Evolutionary conservation across 2,888 invertebrate species (phyloP).

Genomic region (Drosophila glabriapex): DNA sequence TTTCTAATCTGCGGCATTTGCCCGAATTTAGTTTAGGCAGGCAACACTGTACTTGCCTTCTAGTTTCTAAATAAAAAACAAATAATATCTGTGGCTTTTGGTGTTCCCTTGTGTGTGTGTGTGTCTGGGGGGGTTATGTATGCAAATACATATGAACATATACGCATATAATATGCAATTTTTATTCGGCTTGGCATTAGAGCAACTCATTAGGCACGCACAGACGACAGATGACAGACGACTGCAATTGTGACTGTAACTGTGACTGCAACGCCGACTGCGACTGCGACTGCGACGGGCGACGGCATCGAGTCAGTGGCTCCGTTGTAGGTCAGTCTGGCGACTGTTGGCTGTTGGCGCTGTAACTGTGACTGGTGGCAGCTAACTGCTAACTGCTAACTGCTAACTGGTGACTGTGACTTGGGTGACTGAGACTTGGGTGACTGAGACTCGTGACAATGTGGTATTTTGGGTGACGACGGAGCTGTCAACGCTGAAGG

Average conservation of each 20-base stretch:
- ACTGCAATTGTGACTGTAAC: constrained; percentile 31
- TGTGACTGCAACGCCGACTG: constrained; percentile 20
- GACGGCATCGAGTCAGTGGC: constrained; percentile 7
- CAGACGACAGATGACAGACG: constrained; percentile 67
- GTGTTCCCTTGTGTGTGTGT: neutral
- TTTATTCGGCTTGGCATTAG: constrained; percentile 65
- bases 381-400: neutral
- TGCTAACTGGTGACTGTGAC: neutral
- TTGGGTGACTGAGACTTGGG: neutral
- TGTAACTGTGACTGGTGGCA: constrained; percentile 7
- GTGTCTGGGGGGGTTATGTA: constrained; percentile 30
- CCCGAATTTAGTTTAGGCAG: neutral
- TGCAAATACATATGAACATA: constrained; percentile 18
- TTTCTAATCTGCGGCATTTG: neutral
- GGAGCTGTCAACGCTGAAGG: constrained; percentile 32
- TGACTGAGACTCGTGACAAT: neutral
- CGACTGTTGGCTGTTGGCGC: constrained; percentile 16
- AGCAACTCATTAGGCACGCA: constrained; percentile 78
- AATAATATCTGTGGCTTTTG: constrained; percentile 24
- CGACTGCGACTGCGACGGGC: neutral
- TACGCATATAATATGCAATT: constrained; percentile 33
- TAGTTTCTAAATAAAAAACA: constrained; percentile 19
- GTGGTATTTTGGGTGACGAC: constrained; percentile 10
- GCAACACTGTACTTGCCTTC: constrained; percentile 31
- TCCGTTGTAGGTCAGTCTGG: constrained; percentile 22